Percentiles rank a stretch among this genome's conserved stretches.
phyloP scores from a whole-genome alignment of 2,888 invertebrate genomes.

The Zelleria hepariella region DNA sequence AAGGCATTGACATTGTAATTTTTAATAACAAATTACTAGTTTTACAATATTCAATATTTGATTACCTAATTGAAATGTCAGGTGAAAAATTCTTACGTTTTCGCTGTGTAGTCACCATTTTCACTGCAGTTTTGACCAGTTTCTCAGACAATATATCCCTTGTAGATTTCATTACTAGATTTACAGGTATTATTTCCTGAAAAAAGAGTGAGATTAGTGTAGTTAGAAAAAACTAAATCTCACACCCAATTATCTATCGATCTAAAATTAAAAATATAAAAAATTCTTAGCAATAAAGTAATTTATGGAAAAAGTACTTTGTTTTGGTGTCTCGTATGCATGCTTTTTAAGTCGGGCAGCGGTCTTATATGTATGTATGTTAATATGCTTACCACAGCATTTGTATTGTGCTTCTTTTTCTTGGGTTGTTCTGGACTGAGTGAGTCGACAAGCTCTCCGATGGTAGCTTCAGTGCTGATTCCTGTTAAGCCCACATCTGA shows the following conservation, averaged over 20 bases:
- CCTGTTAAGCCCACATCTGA: slow-evolving; percentile 71
- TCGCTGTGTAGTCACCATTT: slow-evolving; percentile 73
- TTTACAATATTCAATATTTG: not conserved
- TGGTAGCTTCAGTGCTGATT: slow-evolving; percentile 59
- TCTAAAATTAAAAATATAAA: too few relatives aligned
- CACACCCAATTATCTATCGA: too few relatives aligned
- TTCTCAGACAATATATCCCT: slow-evolving; percentile 69
- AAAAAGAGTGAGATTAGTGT: slow-evolving; percentile 17
- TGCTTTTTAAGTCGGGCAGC: too few relatives aligned
- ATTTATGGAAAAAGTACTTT: too few relatives aligned
- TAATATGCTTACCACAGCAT: slow-evolving; percentile 42
- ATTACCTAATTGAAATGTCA: not conserved
- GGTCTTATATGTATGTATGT: not conserved
- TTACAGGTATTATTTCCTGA: slow-evolving; percentile 74
- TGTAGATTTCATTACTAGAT: slow-evolving; percentile 75
- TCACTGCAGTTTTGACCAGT: slow-evolving; percentile 65
- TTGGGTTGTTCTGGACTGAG: slow-evolving; percentile 55
- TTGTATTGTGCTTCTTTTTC: slow-evolving; percentile 52
- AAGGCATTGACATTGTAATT: slow-evolving; percentile 4
- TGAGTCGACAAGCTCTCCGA: slow-evolving; percentile 65
- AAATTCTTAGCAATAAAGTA: too few relatives aligned
- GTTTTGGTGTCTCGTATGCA: too few relatives aligned
- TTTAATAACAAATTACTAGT: not conserved
- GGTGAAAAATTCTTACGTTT: slow-evolving; percentile 67
- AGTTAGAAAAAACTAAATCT: not conserved